phyloP scores from a whole-genome alignment of 53 echinoderm and acorn worm genomes.

The Luidia sarsii region DNA sequence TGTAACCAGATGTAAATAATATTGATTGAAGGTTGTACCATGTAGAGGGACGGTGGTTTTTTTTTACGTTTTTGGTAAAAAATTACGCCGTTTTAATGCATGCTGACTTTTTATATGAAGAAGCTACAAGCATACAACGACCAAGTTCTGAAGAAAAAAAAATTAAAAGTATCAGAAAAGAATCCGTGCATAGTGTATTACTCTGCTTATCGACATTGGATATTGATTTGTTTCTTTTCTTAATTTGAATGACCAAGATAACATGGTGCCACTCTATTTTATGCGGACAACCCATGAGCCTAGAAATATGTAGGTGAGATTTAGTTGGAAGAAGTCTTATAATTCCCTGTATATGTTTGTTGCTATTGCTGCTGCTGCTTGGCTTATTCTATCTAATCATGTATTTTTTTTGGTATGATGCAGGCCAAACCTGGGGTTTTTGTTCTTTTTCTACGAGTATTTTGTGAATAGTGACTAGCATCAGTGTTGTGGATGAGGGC shows the following conservation, averaged over 20 bases:
- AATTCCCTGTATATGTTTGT: background rate
- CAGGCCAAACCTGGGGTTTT: conserved; percentile 24
- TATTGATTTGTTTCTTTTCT: conserved; percentile 10
- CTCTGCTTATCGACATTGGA: conserved; percentile 27
- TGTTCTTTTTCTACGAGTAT: background rate
- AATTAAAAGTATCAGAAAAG: too few relatives aligned
- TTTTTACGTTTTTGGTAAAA: conserved; percentile 18
- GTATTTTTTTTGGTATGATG: background rate
- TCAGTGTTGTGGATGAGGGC: background rate
- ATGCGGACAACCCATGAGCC: conserved; percentile 20
- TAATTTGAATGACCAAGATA: conserved; percentile 37
- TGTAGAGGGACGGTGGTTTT: conserved; percentile 22
- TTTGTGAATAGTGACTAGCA: background rate
- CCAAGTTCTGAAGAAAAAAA: conserved; percentile 58
- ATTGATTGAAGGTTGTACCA: conserved; percentile 23
- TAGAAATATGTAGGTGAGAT: conserved; percentile 11
- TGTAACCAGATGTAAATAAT: conserved; percentile 51
- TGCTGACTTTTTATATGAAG: conserved; percentile 49
- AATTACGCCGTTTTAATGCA: conserved; percentile 41
- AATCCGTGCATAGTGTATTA: conserved; percentile 21
- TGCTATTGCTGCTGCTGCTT: background rate
- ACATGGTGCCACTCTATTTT: conserved; percentile 44
- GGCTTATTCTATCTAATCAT: conserved; percentile 8
- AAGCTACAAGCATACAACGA: conserved; percentile 60
- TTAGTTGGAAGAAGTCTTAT: background rate